phyloP scores from a whole-genome alignment of 2,888 invertebrate genomes.

The Brachyptera putata region DNA sequence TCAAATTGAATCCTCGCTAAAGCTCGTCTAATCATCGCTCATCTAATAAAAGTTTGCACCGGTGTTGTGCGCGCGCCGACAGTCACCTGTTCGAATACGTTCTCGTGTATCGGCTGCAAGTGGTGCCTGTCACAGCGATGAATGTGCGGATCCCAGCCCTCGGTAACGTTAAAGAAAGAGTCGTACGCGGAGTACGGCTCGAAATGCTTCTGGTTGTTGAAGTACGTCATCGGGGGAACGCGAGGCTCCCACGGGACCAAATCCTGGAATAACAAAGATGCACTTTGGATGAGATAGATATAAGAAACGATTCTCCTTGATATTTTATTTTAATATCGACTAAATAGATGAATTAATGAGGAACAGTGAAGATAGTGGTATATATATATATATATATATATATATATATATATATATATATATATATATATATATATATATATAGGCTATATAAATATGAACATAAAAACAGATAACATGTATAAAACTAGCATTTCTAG shows the following conservation, averaged over 20 bases:
- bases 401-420: too few relatives aligned
- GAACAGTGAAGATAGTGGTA: too few relatives aligned
- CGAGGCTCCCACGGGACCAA: background rate
- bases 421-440: too few relatives aligned
- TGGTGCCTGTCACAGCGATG: constrained; percentile 41
- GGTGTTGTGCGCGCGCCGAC: too few relatives aligned
- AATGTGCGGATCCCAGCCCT: constrained; percentile 43
- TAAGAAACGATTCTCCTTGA: background rate
- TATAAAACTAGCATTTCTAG: too few relatives aligned
- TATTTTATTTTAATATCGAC: background rate
- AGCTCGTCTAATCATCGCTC: too few relatives aligned
- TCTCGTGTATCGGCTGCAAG: constrained; percentile 41
- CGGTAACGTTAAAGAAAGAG: constrained; percentile 43
- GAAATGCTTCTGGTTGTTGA: constrained; percentile 40
- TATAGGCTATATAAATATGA: too few relatives aligned
- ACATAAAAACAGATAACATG: too few relatives aligned
- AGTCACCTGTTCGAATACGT: constrained; percentile 43
- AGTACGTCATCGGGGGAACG: constrained; percentile 40
- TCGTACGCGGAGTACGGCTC: constrained; percentile 41
- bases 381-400: too few relatives aligned
- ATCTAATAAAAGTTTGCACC: too few relatives aligned
- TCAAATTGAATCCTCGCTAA: too few relatives aligned
- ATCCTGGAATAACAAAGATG: background rate
- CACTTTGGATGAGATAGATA: background rate
- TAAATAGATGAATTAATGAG: background rate